These are phyloP conservation scores for Cephus pygmeus DNA, from an alignment of 2,888 invertebrate species.

Conservation along the genomic window DNA sequence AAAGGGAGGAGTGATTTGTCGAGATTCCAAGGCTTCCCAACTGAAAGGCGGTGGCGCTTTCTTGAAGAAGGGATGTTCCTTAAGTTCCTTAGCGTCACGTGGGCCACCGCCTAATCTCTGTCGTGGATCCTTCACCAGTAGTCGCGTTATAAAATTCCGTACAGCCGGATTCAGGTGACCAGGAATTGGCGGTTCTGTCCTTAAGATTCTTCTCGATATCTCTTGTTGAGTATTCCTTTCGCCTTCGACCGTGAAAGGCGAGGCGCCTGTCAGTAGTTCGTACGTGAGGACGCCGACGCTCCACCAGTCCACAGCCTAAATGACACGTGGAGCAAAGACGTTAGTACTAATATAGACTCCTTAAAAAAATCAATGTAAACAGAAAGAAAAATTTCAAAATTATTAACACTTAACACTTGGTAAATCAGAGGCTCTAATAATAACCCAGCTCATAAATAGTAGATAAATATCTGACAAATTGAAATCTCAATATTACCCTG, in stretches of 20 bases:
- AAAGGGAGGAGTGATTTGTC: conserved; percentile 88
- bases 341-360: neutral
- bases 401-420: neutral
- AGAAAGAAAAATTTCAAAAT: neutral
- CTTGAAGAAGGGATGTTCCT: conserved; percentile 89
- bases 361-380: neutral
- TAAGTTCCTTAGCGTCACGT: conserved; percentile 87
- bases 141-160: conserved; percentile 82
- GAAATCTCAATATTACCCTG: neutral
- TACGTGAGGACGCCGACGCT: conserved; percentile 96
- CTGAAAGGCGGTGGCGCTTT: conserved; percentile 58
- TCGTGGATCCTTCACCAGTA: conserved; percentile 91
- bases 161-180: conserved; percentile 79
- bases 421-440: neutral
- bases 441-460: neutral
- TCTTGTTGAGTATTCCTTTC: conserved; percentile 94
- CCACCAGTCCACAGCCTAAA: conserved; percentile 98
- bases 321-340: conserved; percentile 45
- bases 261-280: conserved; percentile 95
- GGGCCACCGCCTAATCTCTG: conserved; percentile 88
- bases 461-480: neutral
- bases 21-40: conserved; percentile 84
- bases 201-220: conserved; percentile 90
- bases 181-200: conserved; percentile 91
- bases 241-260: conserved; percentile 96